phyloP scores from a whole-genome alignment of 2,888 invertebrate genomes.

The Hirtodrosophila alboralis region DNA sequence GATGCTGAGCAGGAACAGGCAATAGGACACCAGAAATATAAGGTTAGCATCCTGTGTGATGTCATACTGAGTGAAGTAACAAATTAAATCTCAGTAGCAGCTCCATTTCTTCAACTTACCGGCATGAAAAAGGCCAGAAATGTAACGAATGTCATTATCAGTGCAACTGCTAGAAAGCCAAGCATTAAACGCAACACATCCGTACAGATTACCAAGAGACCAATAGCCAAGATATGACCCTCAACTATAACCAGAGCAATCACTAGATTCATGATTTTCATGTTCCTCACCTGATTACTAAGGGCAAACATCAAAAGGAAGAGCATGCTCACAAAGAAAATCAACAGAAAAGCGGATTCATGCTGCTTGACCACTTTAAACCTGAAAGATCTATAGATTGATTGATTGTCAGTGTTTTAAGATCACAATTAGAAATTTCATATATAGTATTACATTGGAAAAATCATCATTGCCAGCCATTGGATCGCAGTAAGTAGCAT shows the following conservation, averaged over 20 bases:
- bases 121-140: conserved; percentile 14
- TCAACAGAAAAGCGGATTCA: conserved; percentile 34
- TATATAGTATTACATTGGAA: conserved; percentile 30
- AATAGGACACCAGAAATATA: conserved; percentile 25
- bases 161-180: conserved; percentile 19
- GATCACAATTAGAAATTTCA: too few relatives aligned
- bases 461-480: conserved; percentile 28
- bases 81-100: background rate
- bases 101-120: conserved; percentile 31
- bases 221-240: conserved; percentile 16
- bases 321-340: conserved; percentile 38
- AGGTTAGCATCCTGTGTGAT: conserved; percentile 30
- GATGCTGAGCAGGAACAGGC: conserved; percentile 34
- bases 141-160: conserved; percentile 17
- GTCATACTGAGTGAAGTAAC: conserved; percentile 32
- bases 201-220: conserved; percentile 14
- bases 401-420: too few relatives aligned
- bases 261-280: conserved; percentile 34
- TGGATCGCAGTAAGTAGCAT: conserved; percentile 19
- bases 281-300: conserved; percentile 19
- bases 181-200: conserved; percentile 4
- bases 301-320: conserved; percentile 27
- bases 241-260: conserved; percentile 37
- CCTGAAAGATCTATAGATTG: too few relatives aligned
- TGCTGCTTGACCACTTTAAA: background rate